Conservation (phyloP, 23 tunicate species). For the Trididemnum nubilum region DNA sequence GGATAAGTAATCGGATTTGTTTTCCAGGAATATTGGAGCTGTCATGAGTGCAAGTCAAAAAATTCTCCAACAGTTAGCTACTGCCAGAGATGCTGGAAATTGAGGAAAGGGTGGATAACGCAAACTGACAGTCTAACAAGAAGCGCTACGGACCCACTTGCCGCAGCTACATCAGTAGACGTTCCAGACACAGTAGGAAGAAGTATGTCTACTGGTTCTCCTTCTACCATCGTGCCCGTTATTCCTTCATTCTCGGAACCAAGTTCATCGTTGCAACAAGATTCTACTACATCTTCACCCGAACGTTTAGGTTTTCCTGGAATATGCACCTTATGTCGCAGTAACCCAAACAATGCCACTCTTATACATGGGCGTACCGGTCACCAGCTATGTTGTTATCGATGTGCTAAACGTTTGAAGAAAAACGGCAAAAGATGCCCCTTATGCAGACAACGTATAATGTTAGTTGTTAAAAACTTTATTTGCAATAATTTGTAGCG, state of each 20-base stretch:
- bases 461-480: constrained; percentile 54
- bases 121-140: constrained; percentile 1
- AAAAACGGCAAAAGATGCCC: constrained; percentile 67
- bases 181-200: constrained; percentile 12
- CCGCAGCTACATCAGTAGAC: constrained; percentile 14
- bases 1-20: neutral
- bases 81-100: constrained; percentile 83
- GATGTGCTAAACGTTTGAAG: constrained; percentile 65
- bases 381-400: constrained; percentile 83
- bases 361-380: constrained; percentile 54
- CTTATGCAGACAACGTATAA: constrained; percentile 69
- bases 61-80: constrained; percentile 73
- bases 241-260: constrained; percentile 17
- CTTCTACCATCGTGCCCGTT: constrained; percentile 18
- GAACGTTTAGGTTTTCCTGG: constrained; percentile 5
- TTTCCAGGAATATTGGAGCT: constrained; percentile 66
- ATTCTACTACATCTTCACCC: neutral
- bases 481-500: too few relatives aligned
- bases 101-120: constrained; percentile 63
- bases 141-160: constrained; percentile 40
- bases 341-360: constrained; percentile 60
- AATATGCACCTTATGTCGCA: constrained; percentile 73
- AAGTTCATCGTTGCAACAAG: neutral
- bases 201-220: neutral
- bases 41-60: constrained; percentile 58